Percentiles rank a stretch among this genome's conserved stretches.
These are phyloP conservation scores for Leptopilina syphax DNA, from an alignment of 2,888 invertebrate species.

Conservation along the genomic window DNA sequence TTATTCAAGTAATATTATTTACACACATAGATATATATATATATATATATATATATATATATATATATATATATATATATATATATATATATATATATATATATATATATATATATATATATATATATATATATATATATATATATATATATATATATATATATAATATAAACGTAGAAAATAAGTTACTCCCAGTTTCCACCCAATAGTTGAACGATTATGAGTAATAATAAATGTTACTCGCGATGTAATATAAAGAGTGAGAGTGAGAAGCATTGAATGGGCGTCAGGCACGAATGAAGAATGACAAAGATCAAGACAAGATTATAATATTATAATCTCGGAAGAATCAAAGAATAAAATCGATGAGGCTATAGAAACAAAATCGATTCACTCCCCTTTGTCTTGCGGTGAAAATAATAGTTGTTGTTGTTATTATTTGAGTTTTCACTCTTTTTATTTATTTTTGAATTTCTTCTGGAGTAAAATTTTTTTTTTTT, in stretches of 20 bases:
- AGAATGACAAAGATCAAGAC: conserved; percentile 17
- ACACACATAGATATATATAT: no score
- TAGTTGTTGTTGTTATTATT: no score
- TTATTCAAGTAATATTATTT: no score
- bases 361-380: not conserved
- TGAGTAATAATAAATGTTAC: conserved; percentile 9
- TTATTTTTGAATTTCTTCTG: no score
- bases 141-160: no score
- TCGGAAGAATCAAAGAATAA: conserved; percentile 4
- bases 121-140: no score
- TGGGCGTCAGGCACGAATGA: conserved; percentile 8
- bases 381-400: not conserved
- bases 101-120: no score
- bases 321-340: conserved; percentile 9
- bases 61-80: no score
- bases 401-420: not conserved
- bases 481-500: no score
- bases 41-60: no score
- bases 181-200: conserved; percentile 16
- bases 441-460: no score
- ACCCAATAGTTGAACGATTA: conserved; percentile 14
- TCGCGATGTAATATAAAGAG: not conserved
- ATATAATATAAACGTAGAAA: not conserved
- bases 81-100: no score
- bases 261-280: conserved; percentile 14